Evolutionary conservation across 2,113 vertebrate species (phyloP), one percentile per base, ranked within the genome.

Genomic region (Panthera leo): DNA sequence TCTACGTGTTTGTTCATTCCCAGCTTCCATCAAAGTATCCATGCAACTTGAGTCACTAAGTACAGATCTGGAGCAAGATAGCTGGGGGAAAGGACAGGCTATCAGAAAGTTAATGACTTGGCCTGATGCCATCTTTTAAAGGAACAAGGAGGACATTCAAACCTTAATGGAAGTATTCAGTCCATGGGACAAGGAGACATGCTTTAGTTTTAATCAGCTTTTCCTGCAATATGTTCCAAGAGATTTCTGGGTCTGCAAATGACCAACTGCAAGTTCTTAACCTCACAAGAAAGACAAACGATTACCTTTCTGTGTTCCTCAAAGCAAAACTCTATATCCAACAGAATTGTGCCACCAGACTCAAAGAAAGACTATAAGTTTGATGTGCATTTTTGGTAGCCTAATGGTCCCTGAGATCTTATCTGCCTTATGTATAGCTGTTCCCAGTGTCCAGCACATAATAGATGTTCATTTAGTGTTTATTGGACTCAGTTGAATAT

Each of bases 61-160:
- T 36, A 23, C 86, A 96, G 97, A 98, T 98, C 68, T 97, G 94
- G 97, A 97, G 85, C 96, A 97, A 97, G 97, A 98, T 98, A 97
- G 83, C 78, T 67, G 9, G 39, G 34, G 80, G 90, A 85, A 92
- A 96, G 97, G 91, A 97, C 94, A 82, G 93, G 55, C 94, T 94
- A 97, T 93, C 97, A 95, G 95, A 93, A 96, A 97, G 97, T 86
- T 97, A 98, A 98, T 97, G 97, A 95, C 94, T 95, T 97, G 97
- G 97, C 86, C 18, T 18, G 21, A 7, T 27, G 95, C 97, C 97
- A 85, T 18, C 15, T 14, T 80, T 94, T 94, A 89, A 96, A 97
- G 76, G 85, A 97, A 98, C 91, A 98, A 97, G 95, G 86, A 95
- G 96, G 93, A 95, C 67, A 98, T 98, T 98, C 97, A 98, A 94